These are phyloP conservation scores for Tetrax tetrax DNA, from an alignment of 2,113 vertebrate species.

Conservation along the genomic window DNA sequence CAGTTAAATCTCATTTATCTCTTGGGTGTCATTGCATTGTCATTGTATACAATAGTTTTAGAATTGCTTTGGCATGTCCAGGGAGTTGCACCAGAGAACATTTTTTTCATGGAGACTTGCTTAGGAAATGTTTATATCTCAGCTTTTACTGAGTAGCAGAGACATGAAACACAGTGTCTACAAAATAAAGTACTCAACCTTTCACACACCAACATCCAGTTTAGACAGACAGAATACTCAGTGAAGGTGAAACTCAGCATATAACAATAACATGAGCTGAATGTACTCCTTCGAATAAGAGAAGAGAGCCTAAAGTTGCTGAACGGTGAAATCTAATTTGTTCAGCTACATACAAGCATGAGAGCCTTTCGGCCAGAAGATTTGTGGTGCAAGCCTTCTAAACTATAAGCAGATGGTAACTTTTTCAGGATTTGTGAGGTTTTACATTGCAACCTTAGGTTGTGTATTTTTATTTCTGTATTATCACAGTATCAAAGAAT, in stretches of 20 bases:
- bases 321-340: neutral
- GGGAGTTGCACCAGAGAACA: neutral
- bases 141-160: neutral
- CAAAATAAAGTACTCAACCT: neutral
- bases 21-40: neutral
- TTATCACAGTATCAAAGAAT: neutral
- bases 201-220: neutral
- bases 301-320: neutral
- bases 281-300: neutral
- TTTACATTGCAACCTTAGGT: slow-evolving; percentile 10
- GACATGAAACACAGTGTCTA: neutral
- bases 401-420: slow-evolving; percentile 12
- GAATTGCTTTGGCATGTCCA: neutral
- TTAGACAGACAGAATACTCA: neutral
- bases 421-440: neutral
- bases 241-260: neutral
- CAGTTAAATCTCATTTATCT: slow-evolving; percentile 15
- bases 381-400: neutral
- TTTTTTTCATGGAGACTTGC: neutral
- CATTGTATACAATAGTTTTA: neutral
- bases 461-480: neutral
- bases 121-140: slow-evolving; percentile 8
- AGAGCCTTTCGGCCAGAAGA: slow-evolving; percentile 36
- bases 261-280: neutral
- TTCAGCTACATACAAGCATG: slow-evolving; percentile 18